Percentiles rank a stretch among this genome's conserved stretches.
These are phyloP conservation scores for Tetramorium bicarinatum DNA, from an alignment of 2,888 invertebrate species.

Conservation along the genomic window DNA sequence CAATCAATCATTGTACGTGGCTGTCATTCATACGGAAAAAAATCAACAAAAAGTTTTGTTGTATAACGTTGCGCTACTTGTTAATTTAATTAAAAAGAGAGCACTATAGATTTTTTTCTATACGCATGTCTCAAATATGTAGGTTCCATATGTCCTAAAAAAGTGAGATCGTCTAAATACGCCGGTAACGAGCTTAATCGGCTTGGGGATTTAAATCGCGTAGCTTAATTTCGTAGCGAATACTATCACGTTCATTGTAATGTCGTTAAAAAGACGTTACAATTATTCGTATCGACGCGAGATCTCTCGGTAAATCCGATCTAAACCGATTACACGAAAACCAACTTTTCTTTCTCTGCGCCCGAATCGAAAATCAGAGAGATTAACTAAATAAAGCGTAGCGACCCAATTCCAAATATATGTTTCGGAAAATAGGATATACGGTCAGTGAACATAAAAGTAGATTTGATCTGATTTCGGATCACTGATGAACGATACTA, in stretches of 20 bases:
- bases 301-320: background rate
- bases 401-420: conserved; percentile 67
- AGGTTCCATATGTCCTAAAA: background rate
- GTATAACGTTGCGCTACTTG: background rate
- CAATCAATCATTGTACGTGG: background rate
- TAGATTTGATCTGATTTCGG: conserved; percentile 37
- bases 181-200: conserved; percentile 38
- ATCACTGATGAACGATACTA: conserved; percentile 30
- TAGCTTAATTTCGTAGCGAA: conserved; percentile 10
- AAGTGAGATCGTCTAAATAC: conserved; percentile 16
- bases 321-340: conserved; percentile 49
- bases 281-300: conserved; percentile 38
- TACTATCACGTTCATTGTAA: conserved; percentile 41
- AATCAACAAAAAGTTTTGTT: background rate
- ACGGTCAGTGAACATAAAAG: conserved; percentile 23
- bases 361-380: conserved; percentile 35
- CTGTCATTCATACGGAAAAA: background rate
- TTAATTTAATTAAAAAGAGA: conserved; percentile 7
- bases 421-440: conserved; percentile 67
- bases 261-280: conserved; percentile 53
- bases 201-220: conserved; percentile 30
- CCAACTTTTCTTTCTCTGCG: background rate
- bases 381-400: conserved; percentile 68
- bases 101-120: background rate
- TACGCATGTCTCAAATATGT: too few relatives aligned